Conservation (phyloP, 2,113 vertebrate genomes). For the Arizona elegans region DNA sequence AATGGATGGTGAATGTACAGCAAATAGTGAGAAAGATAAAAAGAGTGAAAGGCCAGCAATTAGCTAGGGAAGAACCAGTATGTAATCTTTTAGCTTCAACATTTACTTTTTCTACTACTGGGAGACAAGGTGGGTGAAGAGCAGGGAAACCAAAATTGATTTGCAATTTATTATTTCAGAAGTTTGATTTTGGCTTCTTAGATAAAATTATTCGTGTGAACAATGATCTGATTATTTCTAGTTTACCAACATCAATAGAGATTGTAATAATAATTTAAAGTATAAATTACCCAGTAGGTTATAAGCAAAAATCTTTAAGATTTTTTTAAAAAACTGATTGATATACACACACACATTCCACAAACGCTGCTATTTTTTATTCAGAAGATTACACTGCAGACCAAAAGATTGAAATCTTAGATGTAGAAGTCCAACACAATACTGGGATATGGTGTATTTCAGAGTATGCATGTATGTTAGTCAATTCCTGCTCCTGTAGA, state of each 20-base stretch:
- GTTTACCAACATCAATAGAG: not conserved
- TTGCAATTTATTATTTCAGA: not conserved
- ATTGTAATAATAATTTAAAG: not conserved
- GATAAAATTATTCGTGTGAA: not conserved
- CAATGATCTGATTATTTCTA: not conserved
- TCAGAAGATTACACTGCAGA: not conserved
- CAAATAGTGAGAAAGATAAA: not conserved
- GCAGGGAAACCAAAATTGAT: not conserved
- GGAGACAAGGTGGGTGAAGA: not conserved
- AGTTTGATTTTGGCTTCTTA: not conserved
- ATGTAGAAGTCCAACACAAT: not conserved
- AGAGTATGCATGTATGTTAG: not conserved
- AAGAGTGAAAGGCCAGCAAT: not conserved
- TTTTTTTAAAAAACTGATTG: not conserved
- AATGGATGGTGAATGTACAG: not conserved
- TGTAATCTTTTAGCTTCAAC: not conserved
- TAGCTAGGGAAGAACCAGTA: not conserved
- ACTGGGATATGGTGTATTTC: not conserved
- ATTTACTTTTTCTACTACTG: not conserved
- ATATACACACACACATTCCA: not conserved
- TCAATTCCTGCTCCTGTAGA: not conserved
- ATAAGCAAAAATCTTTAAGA: not conserved
- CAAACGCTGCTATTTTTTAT: not conserved
- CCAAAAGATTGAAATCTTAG: not conserved
- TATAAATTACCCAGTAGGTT: not conserved